Base-by-base conservation (phyloP, 2,888 invertebrate species). In the Drosophila cognata region DNA sequence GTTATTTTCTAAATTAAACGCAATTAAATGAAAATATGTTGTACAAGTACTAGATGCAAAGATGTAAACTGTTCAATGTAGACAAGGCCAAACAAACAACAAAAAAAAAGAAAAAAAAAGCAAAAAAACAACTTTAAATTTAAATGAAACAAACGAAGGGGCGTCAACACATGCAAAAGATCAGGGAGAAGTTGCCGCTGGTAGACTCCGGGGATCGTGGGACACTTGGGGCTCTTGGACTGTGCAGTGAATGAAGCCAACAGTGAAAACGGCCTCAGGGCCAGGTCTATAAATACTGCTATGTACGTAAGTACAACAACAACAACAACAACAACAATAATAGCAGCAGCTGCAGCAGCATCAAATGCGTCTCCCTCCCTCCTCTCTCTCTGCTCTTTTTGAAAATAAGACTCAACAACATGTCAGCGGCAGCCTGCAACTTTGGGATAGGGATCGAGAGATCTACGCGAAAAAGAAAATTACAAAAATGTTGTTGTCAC, bases 11-110 rank as follows among this genome's bases (percentile, higher is more conserved):
- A 55, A 75, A 78, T 78, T 78, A 72, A 78, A 78, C 35, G 83
- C 83, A 83, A 84, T 83, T 81, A 81, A 83, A 77, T 59, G 69
- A 72, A 77, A 79, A 82, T 72, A 72, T 83, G 70, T 60, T 70
- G 74, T 56, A 63, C 71, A 78, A 84, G 70, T 68, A 56, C 78
- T 68, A 46, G 78, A 70, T 70, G 56, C 55, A 62, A 77, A 16
- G 5, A 28, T 41, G 57, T 67, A 53, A 59, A 57, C 35, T 57
- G 74, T 38, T 55, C 56, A 7, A 52, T 65, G 71, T 77, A 41
- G 38, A 29, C 72, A 71, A 72, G 60, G 38, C 60, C 41, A n/a
- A 61, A 65, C 61, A 36, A 56, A 59, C 65, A 69, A 61, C 38
- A 25, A 21, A 11, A 72, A 61, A 33, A 51, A 31, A 7, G 7